These are phyloP conservation scores for Tupiocoris notatus DNA, from an alignment of 2,888 invertebrate genomes.

Conservation along the genomic window DNA sequence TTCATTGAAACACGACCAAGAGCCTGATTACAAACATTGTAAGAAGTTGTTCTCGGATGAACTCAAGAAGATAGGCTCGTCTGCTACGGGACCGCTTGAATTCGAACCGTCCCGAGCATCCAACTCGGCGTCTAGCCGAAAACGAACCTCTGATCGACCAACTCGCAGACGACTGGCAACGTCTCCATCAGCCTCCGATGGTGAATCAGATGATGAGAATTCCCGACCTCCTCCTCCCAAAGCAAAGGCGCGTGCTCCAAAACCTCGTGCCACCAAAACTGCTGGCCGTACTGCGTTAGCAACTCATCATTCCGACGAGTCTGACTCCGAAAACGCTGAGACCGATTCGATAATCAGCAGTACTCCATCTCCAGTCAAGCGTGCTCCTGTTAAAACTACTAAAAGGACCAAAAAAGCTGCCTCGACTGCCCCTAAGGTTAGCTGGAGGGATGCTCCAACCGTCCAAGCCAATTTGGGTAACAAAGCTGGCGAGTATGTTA, in stretches of 20 bases:
- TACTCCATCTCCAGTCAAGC: conserved; percentile 16
- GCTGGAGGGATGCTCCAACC: conserved; percentile 48
- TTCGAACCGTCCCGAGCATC: conserved; percentile 54
- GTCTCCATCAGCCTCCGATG: not conserved
- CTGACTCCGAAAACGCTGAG: not conserved
- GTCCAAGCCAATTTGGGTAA: conserved; percentile 43
- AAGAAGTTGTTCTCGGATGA: conserved; percentile 65
- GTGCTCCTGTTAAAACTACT: conserved; percentile 4
- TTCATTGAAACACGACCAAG: conserved; percentile 66
- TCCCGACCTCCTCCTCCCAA: not conserved
- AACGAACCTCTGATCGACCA: not conserved
- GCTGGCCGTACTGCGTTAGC: not conserved
- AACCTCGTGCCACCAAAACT: not conserved
- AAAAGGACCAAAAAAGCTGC: conserved; percentile 17
- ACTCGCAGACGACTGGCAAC: not conserved
- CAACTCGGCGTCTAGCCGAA: not conserved
- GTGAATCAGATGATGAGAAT: not conserved
- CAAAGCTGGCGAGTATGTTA: conserved; percentile 42
- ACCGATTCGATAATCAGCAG: not conserved
- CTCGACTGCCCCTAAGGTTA: conserved; percentile 35
- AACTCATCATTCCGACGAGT: not conserved
- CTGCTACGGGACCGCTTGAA: conserved; percentile 61
- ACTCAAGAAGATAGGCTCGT: conserved; percentile 59
- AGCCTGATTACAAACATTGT: conserved; percentile 73
- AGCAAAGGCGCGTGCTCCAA: not conserved